Evolutionary conservation across 2,113 vertebrate genomes (phyloP), one percentile per base, ranked within the genome.

Genomic region (Cricetomys ansorgei): DNA sequence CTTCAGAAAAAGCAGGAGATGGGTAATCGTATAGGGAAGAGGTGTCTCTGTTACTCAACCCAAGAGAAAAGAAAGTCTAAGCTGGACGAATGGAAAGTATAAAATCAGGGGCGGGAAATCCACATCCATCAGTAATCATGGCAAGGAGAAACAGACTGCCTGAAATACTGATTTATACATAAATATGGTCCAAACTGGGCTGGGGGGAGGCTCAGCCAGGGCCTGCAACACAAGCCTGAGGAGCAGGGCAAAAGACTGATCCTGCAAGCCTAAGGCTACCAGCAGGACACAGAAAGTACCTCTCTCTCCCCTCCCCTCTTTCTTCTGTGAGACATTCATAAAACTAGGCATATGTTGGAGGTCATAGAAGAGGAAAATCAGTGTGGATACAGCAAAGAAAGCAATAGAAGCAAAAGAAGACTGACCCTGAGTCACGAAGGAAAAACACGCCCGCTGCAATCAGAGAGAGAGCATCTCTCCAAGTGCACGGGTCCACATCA

Each of bases 31-130:
- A 69, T 25, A 1, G 1, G 17, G 5, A 55, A 4, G 3, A 23
- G 13, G 3, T 25, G 65, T 8, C 12, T 5, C 90, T 45, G 31
- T 95, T 70, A 34, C 7, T 72, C 40, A 73, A 29, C 65, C 27
- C 43, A 89, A 95, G 40, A 79, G 21, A 88, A 95, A 88, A 48
- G 43, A 91, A 67, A 5, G 37, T 50, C 16, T 57, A 62, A 95
- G 53, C 16, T 48, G 19, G 45, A 75, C 12, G 64, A 91, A 69
- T 43, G 19, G 17, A 50, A 70, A 72, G 5, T 64, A 2, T 37
- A 29, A 91, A 90, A n/a, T 77, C 76, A 76, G 27, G 88, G 69
- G n/a, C n/a, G n/a, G 67, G 29, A 73, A 86, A 57, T 81, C 19
- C 23, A 88, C 59, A 53, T 55, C 48, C 11, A 57, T 64, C 31